These are phyloP conservation scores for Anarsia innoxiella DNA, from an alignment of 2,888 invertebrate genomes.

Conservation along the genomic window DNA sequence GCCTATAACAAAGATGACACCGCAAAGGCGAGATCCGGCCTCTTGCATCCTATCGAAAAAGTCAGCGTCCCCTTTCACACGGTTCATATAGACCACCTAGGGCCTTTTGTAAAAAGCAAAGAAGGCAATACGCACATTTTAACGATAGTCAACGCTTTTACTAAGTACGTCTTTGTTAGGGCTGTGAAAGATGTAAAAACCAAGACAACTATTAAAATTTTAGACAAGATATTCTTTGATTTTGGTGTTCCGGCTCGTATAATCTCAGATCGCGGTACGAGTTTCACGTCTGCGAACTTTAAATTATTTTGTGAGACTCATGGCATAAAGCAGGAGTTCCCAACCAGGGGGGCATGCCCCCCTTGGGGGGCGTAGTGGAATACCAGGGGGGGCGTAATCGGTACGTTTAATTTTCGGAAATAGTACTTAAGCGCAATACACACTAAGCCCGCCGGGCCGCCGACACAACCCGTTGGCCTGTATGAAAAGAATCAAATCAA, in stretches of 20 bases:
- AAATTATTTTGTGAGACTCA: too few relatives aligned
- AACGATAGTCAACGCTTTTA: constrained; percentile 38
- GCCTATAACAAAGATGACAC: constrained; percentile 11
- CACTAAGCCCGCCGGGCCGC: too few relatives aligned
- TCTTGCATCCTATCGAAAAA: constrained; percentile 32
- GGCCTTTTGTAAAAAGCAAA: constrained; percentile 35
- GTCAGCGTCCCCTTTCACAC: constrained; percentile 36
- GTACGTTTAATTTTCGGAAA: too few relatives aligned
- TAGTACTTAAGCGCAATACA: too few relatives aligned
- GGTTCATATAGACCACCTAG: constrained; percentile 45
- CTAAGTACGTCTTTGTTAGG: constrained; percentile 33
- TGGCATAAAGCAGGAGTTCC: too few relatives aligned
- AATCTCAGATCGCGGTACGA: too few relatives aligned
- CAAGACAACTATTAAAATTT: constrained; percentile 3
- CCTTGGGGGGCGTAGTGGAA: too few relatives aligned
- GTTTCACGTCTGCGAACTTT: too few relatives aligned
- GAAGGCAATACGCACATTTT: constrained; percentile 31
- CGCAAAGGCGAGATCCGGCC: not conserved
- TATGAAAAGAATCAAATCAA: too few relatives aligned
- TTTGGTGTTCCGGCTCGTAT: constrained; percentile 15
- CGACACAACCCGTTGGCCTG: too few relatives aligned
- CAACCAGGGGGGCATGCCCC: too few relatives aligned
- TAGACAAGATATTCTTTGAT: constrained; percentile 13
- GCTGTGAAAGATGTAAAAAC: constrained; percentile 15
- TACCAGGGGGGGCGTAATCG: too few relatives aligned